Evolutionary conservation across 2,888 invertebrate species (phyloP).

Genomic region (Temnothorax unifasciatus): DNA sequence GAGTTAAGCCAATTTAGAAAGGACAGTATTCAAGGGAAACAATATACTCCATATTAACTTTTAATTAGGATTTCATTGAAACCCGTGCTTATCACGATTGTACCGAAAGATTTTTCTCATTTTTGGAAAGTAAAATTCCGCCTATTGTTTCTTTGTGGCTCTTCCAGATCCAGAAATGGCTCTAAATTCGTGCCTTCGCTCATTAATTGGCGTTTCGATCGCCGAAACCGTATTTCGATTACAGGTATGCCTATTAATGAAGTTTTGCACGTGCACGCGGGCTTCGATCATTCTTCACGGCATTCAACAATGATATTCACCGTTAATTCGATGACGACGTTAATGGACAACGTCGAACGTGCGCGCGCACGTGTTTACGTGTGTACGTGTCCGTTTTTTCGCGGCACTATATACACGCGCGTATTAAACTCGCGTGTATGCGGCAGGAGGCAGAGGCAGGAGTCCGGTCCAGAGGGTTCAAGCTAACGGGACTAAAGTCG

Average conservation of each 20-base stretch:
- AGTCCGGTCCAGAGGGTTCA: slow-evolving; percentile 82
- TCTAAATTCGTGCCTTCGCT: neutral
- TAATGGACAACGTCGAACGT: slow-evolving; percentile 64
- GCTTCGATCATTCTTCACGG: slow-evolving; percentile 54
- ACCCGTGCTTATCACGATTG: neutral
- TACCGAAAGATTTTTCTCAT: neutral
- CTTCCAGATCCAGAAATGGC: neutral
- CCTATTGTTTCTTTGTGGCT: neutral
- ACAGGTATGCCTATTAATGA: neutral
- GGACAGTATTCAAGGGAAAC: neutral
- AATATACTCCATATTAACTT: neutral
- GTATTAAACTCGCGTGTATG: slow-evolving; percentile 50
- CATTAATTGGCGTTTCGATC: slow-evolving; percentile 4
- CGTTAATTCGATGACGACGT: slow-evolving; percentile 74
- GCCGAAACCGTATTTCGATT: neutral
- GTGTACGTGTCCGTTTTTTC: slow-evolving; percentile 67
- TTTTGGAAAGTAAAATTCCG: neutral
- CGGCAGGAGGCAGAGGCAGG: slow-evolving; percentile 67
- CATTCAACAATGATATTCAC: slow-evolving; percentile 76
- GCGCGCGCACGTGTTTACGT: neutral
- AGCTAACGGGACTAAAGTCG: slow-evolving; percentile 82
- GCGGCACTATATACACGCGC: slow-evolving; percentile 50
- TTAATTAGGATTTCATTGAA: neutral
- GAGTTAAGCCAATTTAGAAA: neutral
- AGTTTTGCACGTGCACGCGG: slow-evolving; percentile 13